Base-by-base conservation (phyloP, 1,140 invertebrate genomes). In the Monomorium pharaonis region DNA sequence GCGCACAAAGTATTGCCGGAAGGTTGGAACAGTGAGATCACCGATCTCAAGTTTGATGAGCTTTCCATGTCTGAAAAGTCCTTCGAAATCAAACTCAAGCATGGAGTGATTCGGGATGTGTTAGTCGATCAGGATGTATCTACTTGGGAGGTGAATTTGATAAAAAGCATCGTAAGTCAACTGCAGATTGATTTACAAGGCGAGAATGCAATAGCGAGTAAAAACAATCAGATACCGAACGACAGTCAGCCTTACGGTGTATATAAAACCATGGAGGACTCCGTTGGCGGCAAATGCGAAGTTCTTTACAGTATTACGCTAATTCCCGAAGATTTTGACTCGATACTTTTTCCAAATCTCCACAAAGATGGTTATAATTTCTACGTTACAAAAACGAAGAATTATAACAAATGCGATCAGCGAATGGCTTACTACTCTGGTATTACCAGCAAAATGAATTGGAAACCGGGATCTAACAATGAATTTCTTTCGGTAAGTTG, bases 201-300 rank as follows among this genome's bases (percentile, higher is more conserved):
- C 30, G 90, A 94, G 84, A 95, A 96, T 84, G 86, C 91, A 7
- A 92, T 95, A 88, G 91, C 2, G 91, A 94, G 42, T 95, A 93
- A 30, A 78, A 91, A 3, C 88, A 95, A 65, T 88, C 95, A 94
- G 24, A 93, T 96, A n/a, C 95, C 95, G 0, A 94, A 96, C 62
- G 88, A 95, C 0, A 65, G 24, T 6, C 89, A 93, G 3, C 89
- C 95, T 6, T 94, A 95, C 87, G 96, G 95, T 3, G 92, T 95
- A n/a, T 97, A 95, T 93, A 96, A 95, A 83, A 96, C 96, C 44
- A 96, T 97, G 96, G 97, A 97, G 93, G 95, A 96, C 84, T 96
- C 97, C 3, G 96, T 97, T 27, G 96, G 95, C 86, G 97, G 97
- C 54, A 95, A 96, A 92, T 97, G 96, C 89, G 96, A 97, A 92